Evolutionary conservation across 2,888 invertebrate genomes (phyloP).

Genomic region (Galerucella pusilla): DNA sequence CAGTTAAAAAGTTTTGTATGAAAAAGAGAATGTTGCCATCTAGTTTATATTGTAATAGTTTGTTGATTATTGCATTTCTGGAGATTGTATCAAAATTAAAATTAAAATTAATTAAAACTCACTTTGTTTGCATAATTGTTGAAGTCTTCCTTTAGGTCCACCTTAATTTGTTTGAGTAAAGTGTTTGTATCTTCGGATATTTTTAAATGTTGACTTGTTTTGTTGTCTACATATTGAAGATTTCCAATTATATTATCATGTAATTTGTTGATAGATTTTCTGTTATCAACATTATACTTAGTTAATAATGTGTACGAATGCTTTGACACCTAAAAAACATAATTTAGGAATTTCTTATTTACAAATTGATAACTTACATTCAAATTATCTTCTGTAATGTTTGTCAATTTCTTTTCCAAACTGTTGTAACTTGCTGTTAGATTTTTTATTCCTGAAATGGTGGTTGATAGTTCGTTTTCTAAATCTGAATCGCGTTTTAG

Average conservation of each 20-base stretch:
- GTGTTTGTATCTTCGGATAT: constrained; percentile 43
- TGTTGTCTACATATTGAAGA: constrained; percentile 45
- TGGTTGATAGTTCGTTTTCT: constrained; percentile 60
- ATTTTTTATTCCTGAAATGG: constrained; percentile 60
- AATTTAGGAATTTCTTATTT: neutral
- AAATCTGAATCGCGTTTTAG: constrained; percentile 59
- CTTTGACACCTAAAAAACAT: constrained; percentile 38
- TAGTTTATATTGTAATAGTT: too few species aligned
- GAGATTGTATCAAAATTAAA: too few species aligned
- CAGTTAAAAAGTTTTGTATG: too few species aligned
- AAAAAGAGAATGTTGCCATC: too few species aligned
- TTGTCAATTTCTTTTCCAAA: constrained; percentile 55
- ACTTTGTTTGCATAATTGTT: constrained; percentile 60
- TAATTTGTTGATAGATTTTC: constrained; percentile 41
- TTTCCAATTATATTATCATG: constrained; percentile 44
- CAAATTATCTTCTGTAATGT: constrained; percentile 53
- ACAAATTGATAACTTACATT: constrained; percentile 51
- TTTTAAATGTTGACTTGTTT: constrained; percentile 35
- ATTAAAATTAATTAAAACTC: constrained; percentile 30
- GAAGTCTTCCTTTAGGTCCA: constrained; percentile 55
- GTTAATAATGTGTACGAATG: constrained; percentile 32
- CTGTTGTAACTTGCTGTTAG: constrained; percentile 54
- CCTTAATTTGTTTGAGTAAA: constrained; percentile 48
- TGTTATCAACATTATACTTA: constrained; percentile 35
- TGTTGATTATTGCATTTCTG: too few species aligned